These are phyloP conservation scores for Acanthurus lineatus DNA, from an alignment of 2,797 vertebrate genomes.

Conservation along the genomic window DNA sequence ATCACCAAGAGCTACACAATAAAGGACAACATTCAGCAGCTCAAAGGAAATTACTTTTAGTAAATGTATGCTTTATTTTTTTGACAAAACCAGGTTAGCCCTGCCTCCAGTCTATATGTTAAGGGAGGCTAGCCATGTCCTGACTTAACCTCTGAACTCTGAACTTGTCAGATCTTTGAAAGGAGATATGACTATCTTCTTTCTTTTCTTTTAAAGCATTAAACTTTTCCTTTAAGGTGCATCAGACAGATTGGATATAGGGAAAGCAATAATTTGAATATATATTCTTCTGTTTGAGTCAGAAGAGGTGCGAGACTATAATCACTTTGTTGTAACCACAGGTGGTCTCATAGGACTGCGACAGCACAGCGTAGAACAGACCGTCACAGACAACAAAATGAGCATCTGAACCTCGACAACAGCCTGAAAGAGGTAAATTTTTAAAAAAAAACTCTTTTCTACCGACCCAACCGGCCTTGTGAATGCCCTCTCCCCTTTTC, in stretches of 20 bases:
- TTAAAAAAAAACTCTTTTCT: neutral
- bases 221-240: neutral
- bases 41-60: neutral
- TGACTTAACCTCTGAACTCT: too few relatives aligned
- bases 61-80: neutral
- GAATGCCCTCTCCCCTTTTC: neutral
- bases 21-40: too few relatives aligned
- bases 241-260: neutral
- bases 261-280: neutral
- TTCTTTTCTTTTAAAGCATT: too few relatives aligned
- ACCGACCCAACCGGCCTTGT: neutral
- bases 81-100: too few relatives aligned
- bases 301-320: too few relatives aligned
- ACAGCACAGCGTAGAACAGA: conserved; percentile 90
- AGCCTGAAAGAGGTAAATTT: conserved; percentile 90
- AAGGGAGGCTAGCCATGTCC: too few relatives aligned
- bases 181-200: too few relatives aligned
- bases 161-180: too few relatives aligned
- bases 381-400: conserved; percentile 87
- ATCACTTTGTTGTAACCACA: conserved; percentile 54
- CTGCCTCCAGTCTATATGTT: too few relatives aligned
- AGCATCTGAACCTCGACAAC: conserved; percentile 89
- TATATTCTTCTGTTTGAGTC: too few relatives aligned
- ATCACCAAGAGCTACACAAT: too few relatives aligned
- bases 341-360: conserved; percentile 90